Base-by-base conservation (phyloP, 2,797 vertebrate species). In the Petrocephalus sullivani region DNA sequence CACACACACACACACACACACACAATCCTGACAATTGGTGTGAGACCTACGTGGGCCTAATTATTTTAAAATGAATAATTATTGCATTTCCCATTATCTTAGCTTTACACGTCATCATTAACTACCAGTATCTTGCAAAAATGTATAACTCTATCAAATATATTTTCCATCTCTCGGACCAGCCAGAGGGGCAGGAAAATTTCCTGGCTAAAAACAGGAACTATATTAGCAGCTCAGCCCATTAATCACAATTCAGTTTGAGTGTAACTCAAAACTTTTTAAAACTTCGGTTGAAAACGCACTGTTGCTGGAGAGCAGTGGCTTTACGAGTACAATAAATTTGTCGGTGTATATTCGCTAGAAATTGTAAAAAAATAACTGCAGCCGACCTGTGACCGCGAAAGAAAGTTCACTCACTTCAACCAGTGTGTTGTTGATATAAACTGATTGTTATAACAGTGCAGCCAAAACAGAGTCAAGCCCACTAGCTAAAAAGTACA, bases 271-370 rank as follows among this genome's bases (percentile, higher is more conserved):
- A 95, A 94, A 92, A 92, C 90, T 89, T 94, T 95, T 93, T 94
- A 93, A 90, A 93, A 93, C 91, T 90, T 81, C 92, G 94, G 93
- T 91, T 94, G 93, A 95, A 94, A 95, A 95, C 92, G 94, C 92
- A 93, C 91, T 92, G 91, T 92, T 92, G 88, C 87, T 88, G 92
- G 94, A 94, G 95, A 96, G 95, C 94, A 95, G 95, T 94, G 90
- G 90, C 93, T 96, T 96, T 96, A 96, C 94, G 91, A 92, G 91
- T 28, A 90, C 92, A 93, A 96, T 96, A 96, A 96, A 96, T 94
- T 94, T 92, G 93, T 94, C 94, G 54, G 84, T 6, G 57, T 86
- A 21, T 61, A 61, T 61, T 86, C 41, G 16, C 57, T 46, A 41
- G 33, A 86, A 86, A 37, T 33, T 19, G 37, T 10, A 61, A 19